These are phyloP conservation scores for Nemapogon koenigi DNA, from an alignment of 2,888 invertebrate genomes.

Conservation along the genomic window DNA sequence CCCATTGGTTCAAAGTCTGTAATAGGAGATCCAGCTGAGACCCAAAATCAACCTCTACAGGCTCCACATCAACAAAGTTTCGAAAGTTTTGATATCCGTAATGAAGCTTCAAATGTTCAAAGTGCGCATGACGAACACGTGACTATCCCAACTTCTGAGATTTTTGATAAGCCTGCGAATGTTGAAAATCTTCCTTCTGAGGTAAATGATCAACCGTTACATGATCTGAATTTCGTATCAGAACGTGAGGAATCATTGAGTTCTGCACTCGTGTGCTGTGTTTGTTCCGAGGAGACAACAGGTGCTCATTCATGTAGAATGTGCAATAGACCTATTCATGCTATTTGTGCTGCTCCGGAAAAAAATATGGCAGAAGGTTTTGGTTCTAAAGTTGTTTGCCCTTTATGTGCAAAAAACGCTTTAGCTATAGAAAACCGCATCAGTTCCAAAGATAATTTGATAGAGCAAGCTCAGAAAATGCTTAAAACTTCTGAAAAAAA, in stretches of 20 bases:
- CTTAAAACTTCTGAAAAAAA: too few relatives aligned
- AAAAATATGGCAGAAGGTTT: neutral
- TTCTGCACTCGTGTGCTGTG: neutral
- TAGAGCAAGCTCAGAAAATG: conserved; percentile 1
- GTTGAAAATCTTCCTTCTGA: neutral
- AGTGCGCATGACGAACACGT: too few relatives aligned
- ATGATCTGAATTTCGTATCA: neutral
- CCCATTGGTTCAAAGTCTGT: neutral
- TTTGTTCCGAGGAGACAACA: neutral
- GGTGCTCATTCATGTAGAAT: conserved; percentile 3
- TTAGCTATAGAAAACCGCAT: conserved; percentile 1
- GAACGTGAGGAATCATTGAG: neutral
- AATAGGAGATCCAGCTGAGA: neutral
- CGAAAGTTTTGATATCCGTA: neutral
- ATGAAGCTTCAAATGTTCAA: neutral
- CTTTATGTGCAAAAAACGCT: neutral
- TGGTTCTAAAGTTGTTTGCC: conserved; percentile 2
- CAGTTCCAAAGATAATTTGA: conserved; percentile 3
- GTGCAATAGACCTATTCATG: conserved; percentile 2
- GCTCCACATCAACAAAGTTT: neutral
- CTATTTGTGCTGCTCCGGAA: conserved; percentile 2
- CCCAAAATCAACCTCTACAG: neutral
- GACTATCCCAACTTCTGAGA: too few relatives aligned
- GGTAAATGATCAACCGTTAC: neutral
- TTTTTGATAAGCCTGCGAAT: neutral